These are phyloP conservation scores for Polypterus bichir DNA, from an alignment of 2,113 vertebrate species.

Conservation along the genomic window DNA sequence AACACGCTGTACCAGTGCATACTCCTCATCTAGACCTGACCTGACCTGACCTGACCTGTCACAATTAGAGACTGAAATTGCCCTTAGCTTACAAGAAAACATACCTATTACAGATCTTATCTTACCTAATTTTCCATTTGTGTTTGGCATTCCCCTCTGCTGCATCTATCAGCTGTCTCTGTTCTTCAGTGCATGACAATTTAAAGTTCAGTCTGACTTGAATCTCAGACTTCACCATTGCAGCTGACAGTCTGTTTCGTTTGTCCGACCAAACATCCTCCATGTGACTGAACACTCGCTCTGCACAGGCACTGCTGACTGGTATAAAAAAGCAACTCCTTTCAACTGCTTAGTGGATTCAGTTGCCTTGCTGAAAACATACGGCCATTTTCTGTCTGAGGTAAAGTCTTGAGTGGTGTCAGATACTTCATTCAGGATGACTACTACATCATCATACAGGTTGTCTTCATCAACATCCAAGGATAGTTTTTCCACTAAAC, in stretches of 20 bases:
- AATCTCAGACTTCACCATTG: slow-evolving; percentile 9
- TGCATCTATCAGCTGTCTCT: slow-evolving; percentile 3
- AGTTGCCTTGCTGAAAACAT: slow-evolving; percentile 11
- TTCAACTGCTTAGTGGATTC: background rate
- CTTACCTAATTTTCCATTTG: slow-evolving; percentile 14
- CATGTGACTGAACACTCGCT: slow-evolving; percentile 8
- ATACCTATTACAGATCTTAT: too few relatives aligned
- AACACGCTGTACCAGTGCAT: too few relatives aligned
- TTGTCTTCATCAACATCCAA: slow-evolving; percentile 10
- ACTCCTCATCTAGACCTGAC: too few relatives aligned
- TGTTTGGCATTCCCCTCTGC: slow-evolving; percentile 11
- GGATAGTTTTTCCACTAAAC: slow-evolving; percentile 8
- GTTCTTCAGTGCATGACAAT: slow-evolving; percentile 10
- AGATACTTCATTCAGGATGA: slow-evolving; percentile 10
- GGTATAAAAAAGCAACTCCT: background rate
- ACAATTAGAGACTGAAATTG: too few relatives aligned
- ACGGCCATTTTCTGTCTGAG: slow-evolving; percentile 5
- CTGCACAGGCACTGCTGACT: slow-evolving; percentile 7
- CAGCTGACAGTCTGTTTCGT: slow-evolving; percentile 3
- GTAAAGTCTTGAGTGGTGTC: slow-evolving; percentile 7
- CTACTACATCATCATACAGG: background rate
- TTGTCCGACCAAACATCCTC: slow-evolving; percentile 6
- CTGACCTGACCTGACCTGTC: too few relatives aligned
- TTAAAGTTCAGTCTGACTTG: slow-evolving; percentile 15
- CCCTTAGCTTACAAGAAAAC: too few relatives aligned